Evolutionary conservation across 2,888 invertebrate species (phyloP), one percentile per base, ranked within the genome.

Genomic region (Ochropacha duplaris): DNA sequence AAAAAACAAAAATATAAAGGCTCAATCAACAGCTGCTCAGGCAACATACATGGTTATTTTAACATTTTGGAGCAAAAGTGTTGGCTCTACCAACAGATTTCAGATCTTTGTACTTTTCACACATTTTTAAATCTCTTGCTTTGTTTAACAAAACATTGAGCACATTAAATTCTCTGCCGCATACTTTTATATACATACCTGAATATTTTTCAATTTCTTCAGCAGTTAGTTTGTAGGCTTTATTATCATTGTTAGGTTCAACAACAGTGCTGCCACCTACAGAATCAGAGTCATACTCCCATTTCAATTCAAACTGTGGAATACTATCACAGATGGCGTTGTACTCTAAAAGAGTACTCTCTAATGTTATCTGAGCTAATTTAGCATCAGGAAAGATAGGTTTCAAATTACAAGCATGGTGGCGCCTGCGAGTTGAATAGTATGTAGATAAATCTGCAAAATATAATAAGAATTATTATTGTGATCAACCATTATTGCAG

Each of bases 1-100:
- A n/a, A n/a, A n/a, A n/a, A n/a, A n/a, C n/a, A n/a, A n/a, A n/a
- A n/a, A n/a, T n/a, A n/a, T n/a, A n/a, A n/a, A n/a, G n/a, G n/a
- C n/a, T n/a, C n/a, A n/a, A n/a, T n/a, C n/a, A n/a, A n/a, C n/a
- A n/a, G n/a, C n/a, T n/a, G n/a, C n/a, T n/a, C n/a, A n/a, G n/a
- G n/a, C n/a, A n/a, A n/a, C n/a, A n/a, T n/a, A n/a, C n/a, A n/a
- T n/a, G n/a, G n/a, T n/a, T n/a, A n/a, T n/a, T n/a, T 11, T 44
- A 44, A 44, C 2, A 44, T 1, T 19, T 44, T 19, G 44, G 44
- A 19, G 44, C 44, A 51, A 44, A 52, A n/a, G 57, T 31, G 57
- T 50, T 70, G 12, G 79, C 87, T 50, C 87, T 71, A 8, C 86
- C 87, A n/a, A 83, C 61, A n/a, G 76, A 78, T 57, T 79, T 84